Base-by-base conservation (phyloP, 2,113 vertebrate genomes). In the Cervus canadensis region DNA sequence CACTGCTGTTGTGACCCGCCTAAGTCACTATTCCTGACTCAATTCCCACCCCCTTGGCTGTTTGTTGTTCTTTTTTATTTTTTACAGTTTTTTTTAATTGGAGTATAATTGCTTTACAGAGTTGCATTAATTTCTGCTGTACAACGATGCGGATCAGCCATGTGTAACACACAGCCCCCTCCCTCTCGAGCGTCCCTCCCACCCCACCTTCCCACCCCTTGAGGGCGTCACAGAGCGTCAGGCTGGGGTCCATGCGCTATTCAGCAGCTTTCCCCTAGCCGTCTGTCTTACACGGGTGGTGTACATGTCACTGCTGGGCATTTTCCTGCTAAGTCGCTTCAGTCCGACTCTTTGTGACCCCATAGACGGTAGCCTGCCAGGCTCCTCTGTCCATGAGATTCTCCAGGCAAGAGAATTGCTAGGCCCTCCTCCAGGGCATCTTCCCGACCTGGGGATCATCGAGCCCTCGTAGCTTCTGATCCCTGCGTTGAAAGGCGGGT, bases 361-460 rank as follows among this genome's bases (percentile, higher is more conserved):
- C 21, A 1, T 25, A 40, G 36, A 40, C 36, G 12, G 67, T 40
- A 25, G 67, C 36, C 67, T 23, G 19, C 67, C n/a, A 40, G 36
- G 36, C 67, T 74, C 67, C 67, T 40, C 19, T 23, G 67, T 13
- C 67, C 21, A 19, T 36, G 33, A 3, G n/a, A 36, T 74, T 74
- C 36, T 40, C 36, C 36, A 74, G 67, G 36, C 67, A 74, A 13
- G 36, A 25, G 67, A 40, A 13, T 13, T 25, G 67, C 67, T 6
- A 3, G 13, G 36, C 67, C 67, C 36, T 74, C 67, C 67, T 25
- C 59, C 67, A 25, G 67, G 67, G 67, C 64, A 25, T 21, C 67
- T 74, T 25, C 36, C 67, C 10, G 1, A 40, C 36, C 67, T 3
- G 1, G 17, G 8, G 64, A 0, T 21, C 2, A 1, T 21, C 2